Evolutionary conservation across 2,888 invertebrate species (phyloP).

Genomic region (Bruchidius siliquastri): DNA sequence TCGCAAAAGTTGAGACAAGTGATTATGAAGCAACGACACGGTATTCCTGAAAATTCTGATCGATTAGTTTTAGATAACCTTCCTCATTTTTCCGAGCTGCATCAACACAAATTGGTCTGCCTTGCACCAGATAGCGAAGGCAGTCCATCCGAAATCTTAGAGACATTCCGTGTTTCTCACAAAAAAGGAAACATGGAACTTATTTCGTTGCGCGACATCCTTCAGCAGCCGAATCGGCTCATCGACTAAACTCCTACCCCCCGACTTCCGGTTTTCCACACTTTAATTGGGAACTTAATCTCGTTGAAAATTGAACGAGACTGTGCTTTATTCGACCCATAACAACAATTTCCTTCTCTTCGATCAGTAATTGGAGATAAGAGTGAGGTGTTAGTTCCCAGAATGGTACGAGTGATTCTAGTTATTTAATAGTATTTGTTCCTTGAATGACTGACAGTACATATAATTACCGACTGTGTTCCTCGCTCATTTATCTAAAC

Average conservation of each 20-base stretch:
- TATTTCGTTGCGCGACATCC: not conserved
- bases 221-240: not conserved
- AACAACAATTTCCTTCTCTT: not conserved
- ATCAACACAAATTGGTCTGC: not conserved
- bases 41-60: no score
- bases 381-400: not conserved
- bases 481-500: no score
- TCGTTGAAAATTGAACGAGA: slow-evolving; percentile 3
- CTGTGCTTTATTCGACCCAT: slow-evolving; percentile 2
- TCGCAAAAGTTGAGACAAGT: no score
- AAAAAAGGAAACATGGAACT: not conserved
- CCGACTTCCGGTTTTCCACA: not conserved
- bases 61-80: not conserved
- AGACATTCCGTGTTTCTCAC: not conserved
- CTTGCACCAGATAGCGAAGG: not conserved
- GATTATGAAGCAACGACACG: no score
- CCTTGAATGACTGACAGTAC: no score
- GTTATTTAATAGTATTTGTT: no score
- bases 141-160: not conserved
- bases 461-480: no score
- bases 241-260: not conserved
- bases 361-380: not conserved
- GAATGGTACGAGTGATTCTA: not conserved
- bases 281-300: slow-evolving; percentile 5
- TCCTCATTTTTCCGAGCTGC: not conserved